Evolutionary conservation across 2,797 vertebrate genomes (phyloP), one percentile per base, ranked within the genome.

Genomic region (Rhinella marina): DNA sequence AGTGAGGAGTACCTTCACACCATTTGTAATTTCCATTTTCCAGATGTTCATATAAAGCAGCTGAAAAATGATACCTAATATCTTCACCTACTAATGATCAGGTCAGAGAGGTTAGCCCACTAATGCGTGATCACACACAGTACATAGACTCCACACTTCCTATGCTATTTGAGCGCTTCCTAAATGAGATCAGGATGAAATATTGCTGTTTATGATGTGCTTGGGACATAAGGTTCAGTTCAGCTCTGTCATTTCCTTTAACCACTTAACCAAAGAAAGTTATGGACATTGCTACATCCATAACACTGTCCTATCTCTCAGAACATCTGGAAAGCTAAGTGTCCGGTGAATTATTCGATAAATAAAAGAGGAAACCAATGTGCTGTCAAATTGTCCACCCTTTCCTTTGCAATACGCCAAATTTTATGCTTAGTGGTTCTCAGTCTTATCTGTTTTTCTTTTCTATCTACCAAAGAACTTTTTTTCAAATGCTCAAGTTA

Each of bases 351-450:
- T 72, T 70, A 88, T 90, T 8, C 61, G 4, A 85, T 57, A 23
- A 88, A 0, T 41, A 29, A 32, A 1, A 9, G 27, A 72, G 41
- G 59, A 81, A 41, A 90, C 75, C 21, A 27, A 13, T 57, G 84
- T 56, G n/a, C 73, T 89, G 88, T 64, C 23, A 72, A 50, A 27
- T 61, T 79, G 85, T 90, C 68, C 85, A 14, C 85, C 84, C 73
- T 89, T 41, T 90, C 84, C 84, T 84, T 82, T 17, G 3, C 75
- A 14, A 83, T 88, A 90, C 78, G 79, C 59, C 87, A 92, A 85
- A 7, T 23, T 29, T 61, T 64, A 0, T 61, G n/a, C 90, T 25
- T 27, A 14, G 80, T 41, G 25, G 25, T 82, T 41, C 61, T 75
- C 78, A 23, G 52, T 73, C 14, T 32, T 62, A 87, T 21, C 81